phyloP scores from a whole-genome alignment of 2,888 invertebrate genomes.

The Salticus scenicus region DNA sequence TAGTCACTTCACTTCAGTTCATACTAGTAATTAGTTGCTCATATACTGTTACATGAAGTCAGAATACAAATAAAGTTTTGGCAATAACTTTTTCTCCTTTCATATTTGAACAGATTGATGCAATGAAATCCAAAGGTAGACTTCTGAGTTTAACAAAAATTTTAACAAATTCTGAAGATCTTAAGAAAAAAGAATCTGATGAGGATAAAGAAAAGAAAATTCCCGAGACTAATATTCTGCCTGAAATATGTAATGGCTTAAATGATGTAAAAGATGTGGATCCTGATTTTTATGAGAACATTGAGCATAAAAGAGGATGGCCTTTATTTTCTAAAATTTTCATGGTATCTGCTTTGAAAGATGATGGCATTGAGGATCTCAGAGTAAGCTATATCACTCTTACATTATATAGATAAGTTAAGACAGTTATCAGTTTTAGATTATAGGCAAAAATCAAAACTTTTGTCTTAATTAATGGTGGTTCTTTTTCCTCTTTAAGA shows the following conservation, averaged over 20 bases:
- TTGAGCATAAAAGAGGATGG: constrained; percentile 79
- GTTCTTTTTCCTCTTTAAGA: too few relatives aligned
- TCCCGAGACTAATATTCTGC: not conserved
- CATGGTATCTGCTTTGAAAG: constrained; percentile 89
- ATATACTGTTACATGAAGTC: too few relatives aligned
- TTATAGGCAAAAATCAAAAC: too few relatives aligned
- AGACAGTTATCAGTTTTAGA: too few relatives aligned
- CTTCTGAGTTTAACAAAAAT: constrained; percentile 83
- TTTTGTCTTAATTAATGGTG: too few relatives aligned
- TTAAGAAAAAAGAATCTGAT: not conserved
- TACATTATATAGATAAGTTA: too few relatives aligned
- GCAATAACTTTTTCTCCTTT: too few relatives aligned
- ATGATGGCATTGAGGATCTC: constrained; percentile 84
- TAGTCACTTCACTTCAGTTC: too few relatives aligned
- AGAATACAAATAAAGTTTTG: too few relatives aligned
- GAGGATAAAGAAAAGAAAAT: constrained; percentile 37
- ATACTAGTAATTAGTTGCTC: too few relatives aligned
- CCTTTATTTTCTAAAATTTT: constrained; percentile 91
- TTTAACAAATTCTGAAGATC: constrained; percentile 80
- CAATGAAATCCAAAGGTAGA: constrained; percentile 78
- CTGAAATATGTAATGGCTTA: not conserved
- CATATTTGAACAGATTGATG: constrained; percentile 79
- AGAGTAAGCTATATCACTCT: constrained; percentile 76
- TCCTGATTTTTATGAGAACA: not conserved
- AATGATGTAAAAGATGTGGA: constrained; percentile 16